These are phyloP conservation scores for Scleropages formosus DNA, from an alignment of 2,797 vertebrate genomes.

Conservation along the genomic window DNA sequence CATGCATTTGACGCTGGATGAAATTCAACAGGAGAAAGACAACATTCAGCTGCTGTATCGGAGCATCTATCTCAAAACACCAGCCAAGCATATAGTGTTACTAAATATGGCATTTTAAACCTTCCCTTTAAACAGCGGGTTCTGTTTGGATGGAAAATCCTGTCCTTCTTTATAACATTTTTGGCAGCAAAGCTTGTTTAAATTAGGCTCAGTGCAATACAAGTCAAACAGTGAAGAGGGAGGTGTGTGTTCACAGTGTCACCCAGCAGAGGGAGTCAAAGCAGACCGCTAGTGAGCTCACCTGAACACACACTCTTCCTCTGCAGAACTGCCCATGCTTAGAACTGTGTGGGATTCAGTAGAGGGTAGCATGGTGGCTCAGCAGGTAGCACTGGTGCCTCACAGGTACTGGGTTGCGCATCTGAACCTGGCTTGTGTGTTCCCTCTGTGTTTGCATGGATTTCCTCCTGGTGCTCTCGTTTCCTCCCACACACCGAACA, in stretches of 20 bases:
- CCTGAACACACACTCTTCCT: background rate
- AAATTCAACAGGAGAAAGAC: too few relatives aligned
- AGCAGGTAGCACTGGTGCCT: too few relatives aligned
- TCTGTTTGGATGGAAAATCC: background rate
- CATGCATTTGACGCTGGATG: background rate
- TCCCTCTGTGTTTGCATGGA: too few relatives aligned
- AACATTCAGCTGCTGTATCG: background rate
- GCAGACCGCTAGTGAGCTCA: background rate
- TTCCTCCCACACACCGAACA: too few relatives aligned
- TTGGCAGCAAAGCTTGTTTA: background rate
- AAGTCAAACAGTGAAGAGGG: background rate
- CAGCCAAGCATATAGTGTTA: background rate
- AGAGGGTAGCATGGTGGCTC: too few relatives aligned
- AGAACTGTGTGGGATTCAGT: too few relatives aligned
- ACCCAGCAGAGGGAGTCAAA: conserved; percentile 7
- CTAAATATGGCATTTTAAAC: background rate
- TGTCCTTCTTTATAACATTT: background rate
- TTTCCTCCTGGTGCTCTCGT: too few relatives aligned
- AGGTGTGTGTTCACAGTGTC: background rate
- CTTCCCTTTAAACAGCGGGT: background rate
- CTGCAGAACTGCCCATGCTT: too few relatives aligned
- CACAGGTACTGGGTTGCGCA: too few relatives aligned
- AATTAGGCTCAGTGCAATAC: background rate
- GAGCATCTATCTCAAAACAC: too few relatives aligned
- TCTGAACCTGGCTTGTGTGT: too few relatives aligned